Conservation (phyloP, 2,113 vertebrate species). For the Otus sunia region DNA sequence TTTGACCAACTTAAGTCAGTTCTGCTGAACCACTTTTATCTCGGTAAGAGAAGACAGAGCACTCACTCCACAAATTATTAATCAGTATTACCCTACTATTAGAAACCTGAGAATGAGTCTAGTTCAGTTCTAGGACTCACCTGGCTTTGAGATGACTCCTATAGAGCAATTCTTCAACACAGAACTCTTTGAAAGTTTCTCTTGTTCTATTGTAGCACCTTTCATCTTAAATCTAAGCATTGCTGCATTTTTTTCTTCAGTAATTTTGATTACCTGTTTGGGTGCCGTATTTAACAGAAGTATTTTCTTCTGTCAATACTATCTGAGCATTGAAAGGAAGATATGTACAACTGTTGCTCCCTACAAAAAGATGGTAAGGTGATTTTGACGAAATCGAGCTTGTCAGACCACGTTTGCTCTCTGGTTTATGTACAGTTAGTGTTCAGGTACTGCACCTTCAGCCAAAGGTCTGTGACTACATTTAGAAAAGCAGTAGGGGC, state of each 20-base stretch:
- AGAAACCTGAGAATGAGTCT: background rate
- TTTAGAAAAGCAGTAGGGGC: background rate
- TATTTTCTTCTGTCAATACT: background rate
- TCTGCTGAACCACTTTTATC: background rate
- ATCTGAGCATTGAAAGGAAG: background rate
- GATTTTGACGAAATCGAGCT: background rate
- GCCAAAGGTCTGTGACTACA: background rate
- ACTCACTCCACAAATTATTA: background rate
- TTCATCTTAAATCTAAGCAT: background rate
- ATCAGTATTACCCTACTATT: no score
- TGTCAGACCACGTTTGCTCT: background rate
- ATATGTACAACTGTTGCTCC: background rate
- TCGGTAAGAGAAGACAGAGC: background rate
- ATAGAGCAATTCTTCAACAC: rapidly evolving
- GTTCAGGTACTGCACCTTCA: background rate
- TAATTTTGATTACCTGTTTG: background rate
- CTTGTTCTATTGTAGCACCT: background rate
- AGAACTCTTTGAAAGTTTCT: background rate
- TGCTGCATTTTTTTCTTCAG: background rate
- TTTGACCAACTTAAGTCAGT: background rate
- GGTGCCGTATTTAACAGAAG: background rate
- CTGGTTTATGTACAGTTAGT: background rate
- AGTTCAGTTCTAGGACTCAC: background rate
- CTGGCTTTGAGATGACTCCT: background rate
- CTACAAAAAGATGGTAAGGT: background rate